Evolutionary conservation across 1,140 invertebrate species (phyloP), one percentile per base, ranked within the genome.

Genomic region (Drosophila willistoni): DNA sequence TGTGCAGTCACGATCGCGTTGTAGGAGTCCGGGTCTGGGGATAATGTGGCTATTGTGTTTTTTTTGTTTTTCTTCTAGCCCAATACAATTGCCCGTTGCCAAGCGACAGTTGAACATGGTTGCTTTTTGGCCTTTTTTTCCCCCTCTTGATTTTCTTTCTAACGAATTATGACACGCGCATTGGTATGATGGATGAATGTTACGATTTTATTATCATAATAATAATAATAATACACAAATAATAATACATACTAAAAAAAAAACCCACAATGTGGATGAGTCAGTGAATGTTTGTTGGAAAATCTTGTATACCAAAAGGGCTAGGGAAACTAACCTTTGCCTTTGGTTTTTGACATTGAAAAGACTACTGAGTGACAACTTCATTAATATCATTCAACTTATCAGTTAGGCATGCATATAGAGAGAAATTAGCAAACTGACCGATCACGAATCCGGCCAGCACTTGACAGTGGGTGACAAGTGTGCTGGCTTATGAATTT

Each of bases 161-260:
- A 90, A 74, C 84, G 84, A 89, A 89, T 89, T 89, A 90, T 89
- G 80, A 89, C 85, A 77, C 84, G 81, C 68, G 81, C 71, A 60
- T 60, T 39, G 57, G 17, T 60, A 84, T 89, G 84, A 89, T 89
- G 81, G 84, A 89, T 89, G 84, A 89, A 84, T 76, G 77, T 70
- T 79, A 63, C 56, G 67, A 74, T 84, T 77, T 70, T 73, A 65
- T 73, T 79, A 79, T 78, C 29, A 36, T 61, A 6, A 34, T 47
- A 36, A 78, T 47, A 47, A 44, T 44, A 47, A 19, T 47, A 47
- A 14, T 19, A 47, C 7, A 17, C 14, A 9, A 47, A 47, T 9
- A 42, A 44, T 44, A 44, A 6, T 7, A 44, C 6, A 14, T n/a
- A 55, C 36, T 13, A 14, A n/a, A 69, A 44, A 51, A 44, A 51